Evolutionary conservation across 1,140 invertebrate species (phyloP).

Genomic region (Vollenhovia emeryi): DNA sequence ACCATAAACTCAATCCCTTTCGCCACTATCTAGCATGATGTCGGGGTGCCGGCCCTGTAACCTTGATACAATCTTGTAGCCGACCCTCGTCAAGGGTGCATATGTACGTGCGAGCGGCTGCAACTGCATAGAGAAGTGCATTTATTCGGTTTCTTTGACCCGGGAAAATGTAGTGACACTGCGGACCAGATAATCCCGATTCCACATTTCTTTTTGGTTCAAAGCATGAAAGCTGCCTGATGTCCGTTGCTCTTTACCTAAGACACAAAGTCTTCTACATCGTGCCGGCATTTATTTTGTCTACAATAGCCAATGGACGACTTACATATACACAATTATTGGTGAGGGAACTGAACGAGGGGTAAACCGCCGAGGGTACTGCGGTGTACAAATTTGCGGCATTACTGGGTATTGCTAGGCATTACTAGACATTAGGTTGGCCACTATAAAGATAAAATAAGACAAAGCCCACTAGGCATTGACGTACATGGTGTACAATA

Average conservation of each 20-base stretch:
- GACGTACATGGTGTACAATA: too few relatives aligned
- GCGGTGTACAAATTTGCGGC: too few relatives aligned
- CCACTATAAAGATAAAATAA: too few relatives aligned
- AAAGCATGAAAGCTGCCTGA: neutral
- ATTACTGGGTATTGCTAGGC: too few relatives aligned
- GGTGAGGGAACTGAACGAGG: neutral
- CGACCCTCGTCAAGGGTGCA: constrained; percentile 7
- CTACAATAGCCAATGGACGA: neutral
- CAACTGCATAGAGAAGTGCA: constrained; percentile 28
- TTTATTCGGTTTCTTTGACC: constrained; percentile 41
- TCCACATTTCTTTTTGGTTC: constrained; percentile 32
- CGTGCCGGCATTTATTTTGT: neutral
- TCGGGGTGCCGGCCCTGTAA: constrained; percentile 22
- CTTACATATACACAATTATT: neutral
- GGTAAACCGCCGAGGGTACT: too few relatives aligned
- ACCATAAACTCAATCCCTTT: constrained; percentile 53
- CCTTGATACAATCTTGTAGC: constrained; percentile 59
- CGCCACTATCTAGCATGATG: constrained; percentile 23
- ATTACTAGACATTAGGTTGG: too few relatives aligned
- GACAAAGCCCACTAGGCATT: too few relatives aligned
- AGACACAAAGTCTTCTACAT: neutral
- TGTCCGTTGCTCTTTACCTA: neutral
- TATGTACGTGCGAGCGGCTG: constrained; percentile 44
- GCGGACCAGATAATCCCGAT: constrained; percentile 27
- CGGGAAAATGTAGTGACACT: neutral